These are phyloP conservation scores for Halcyon malimbica DNA, from an alignment of 2,113 vertebrate genomes.

Conservation along the genomic window DNA sequence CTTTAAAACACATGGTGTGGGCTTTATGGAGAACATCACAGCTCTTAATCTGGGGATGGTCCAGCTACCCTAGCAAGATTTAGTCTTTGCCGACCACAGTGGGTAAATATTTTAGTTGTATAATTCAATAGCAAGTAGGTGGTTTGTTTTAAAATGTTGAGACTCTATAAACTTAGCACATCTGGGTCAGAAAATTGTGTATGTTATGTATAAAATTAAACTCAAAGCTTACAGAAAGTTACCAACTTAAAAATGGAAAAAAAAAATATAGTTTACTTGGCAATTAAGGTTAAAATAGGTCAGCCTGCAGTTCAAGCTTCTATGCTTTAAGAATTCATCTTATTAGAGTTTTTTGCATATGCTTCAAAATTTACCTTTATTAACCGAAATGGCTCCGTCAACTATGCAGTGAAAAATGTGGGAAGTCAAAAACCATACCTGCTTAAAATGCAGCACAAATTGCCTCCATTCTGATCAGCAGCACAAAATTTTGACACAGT, in stretches of 20 bases:
- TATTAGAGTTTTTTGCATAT: background rate
- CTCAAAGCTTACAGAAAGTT: background rate
- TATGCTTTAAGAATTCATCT: background rate
- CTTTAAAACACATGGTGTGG: background rate
- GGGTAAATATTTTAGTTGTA: background rate
- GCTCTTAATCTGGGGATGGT: background rate
- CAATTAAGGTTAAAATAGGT: background rate
- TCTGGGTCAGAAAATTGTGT: background rate
- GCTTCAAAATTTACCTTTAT: background rate
- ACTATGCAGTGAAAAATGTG: background rate
- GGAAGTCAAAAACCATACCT: background rate
- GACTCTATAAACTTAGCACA: background rate
- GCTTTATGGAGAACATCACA: background rate
- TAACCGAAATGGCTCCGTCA: background rate
- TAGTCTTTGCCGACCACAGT: background rate
- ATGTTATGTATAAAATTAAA: background rate
- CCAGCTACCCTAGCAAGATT: background rate
- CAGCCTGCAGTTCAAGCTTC: background rate
- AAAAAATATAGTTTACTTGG: background rate
- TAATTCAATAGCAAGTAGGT: background rate
- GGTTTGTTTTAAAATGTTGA: background rate
- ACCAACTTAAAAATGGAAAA: background rate
- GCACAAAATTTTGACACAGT: background rate
- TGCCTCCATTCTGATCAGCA: constrained; percentile 11
- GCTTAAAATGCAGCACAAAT: constrained; percentile 42